Base-by-base conservation (phyloP, 2,113 vertebrate genomes). In the Trichechus manatus region DNA sequence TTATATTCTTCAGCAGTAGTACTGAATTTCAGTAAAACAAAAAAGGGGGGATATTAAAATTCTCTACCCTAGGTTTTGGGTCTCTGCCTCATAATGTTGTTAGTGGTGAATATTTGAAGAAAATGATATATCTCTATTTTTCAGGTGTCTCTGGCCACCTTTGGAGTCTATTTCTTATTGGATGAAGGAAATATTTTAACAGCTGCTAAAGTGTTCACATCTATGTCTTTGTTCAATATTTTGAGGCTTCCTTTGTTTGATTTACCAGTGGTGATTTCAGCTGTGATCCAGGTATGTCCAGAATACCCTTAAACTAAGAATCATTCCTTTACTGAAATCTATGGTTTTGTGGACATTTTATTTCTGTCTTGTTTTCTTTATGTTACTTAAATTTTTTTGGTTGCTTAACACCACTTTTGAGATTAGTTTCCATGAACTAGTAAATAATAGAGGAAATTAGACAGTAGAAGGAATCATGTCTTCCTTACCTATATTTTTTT, bases 211-310 rank as follows among this genome's bases (percentile, higher is more conserved):
- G 97, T 98, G 59, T 98, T 98, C 96, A 98, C 98, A 10, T 98
- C 97, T 39, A 92, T 99, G 53, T 98, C 98, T 89, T 97, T 98
- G 74, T 98, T 99, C 97, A 98, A 98, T 79, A 98, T 98, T 88
- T 98, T 99, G 70, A 91, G 93, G 44, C 97, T 98, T 86, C 97
- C 97, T 95, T 95, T 98, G 79, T 97, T 98, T 91, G 97, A 98
- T 80, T 98, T 98, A 50, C 97, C 97, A 4, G 64, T 79, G 0
- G 95, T 98, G 78, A 98, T 98, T 88, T 98, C 98, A 94, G 78
- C 93, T 68, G 95, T 98, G 89, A 94, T 97, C 15, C 97, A 98
- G 97, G 97, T 98, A 97, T 66, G 33, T n/a, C 1, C 42, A 66
- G 33, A 89, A 36, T 81, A 81, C 36, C 27, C 14, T 80, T 50